Evolutionary conservation across 2,797 vertebrate species (phyloP).

Genomic region (Artibeus lituratus): DNA sequence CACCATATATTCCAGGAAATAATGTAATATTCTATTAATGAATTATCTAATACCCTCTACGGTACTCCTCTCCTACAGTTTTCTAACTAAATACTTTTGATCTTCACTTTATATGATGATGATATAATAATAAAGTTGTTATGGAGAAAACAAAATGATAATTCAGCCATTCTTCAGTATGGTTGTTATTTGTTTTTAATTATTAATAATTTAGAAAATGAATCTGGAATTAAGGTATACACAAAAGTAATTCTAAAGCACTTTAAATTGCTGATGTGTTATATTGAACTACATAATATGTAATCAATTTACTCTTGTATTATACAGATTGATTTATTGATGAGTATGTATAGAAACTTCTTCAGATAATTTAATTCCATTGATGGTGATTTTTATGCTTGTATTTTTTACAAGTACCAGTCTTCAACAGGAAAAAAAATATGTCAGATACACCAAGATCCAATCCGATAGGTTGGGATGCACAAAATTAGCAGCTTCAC

Average conservation of each 20-base stretch:
- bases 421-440: neutral
- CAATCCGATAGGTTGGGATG: neutral
- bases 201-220: conserved; percentile 28
- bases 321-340: neutral
- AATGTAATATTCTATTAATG: neutral
- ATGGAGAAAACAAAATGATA: neutral
- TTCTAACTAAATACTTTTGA: neutral
- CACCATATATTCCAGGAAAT: neutral
- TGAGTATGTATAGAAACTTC: neutral
- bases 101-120: neutral
- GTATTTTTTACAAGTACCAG: neutral
- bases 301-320: neutral
- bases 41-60: neutral
- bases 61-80: neutral
- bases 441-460: neutral
- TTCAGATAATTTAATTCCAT: neutral
- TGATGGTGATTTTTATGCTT: neutral
- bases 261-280: neutral
- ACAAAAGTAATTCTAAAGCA: neutral
- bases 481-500: neutral
- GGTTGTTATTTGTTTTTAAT: neutral
- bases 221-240: conserved; percentile 27
- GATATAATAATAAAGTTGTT: neutral
- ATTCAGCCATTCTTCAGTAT: neutral
- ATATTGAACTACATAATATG: neutral